These are phyloP conservation scores for Spodoptera picta DNA, from an alignment of 2,888 invertebrate genomes.

Conservation along the genomic window DNA sequence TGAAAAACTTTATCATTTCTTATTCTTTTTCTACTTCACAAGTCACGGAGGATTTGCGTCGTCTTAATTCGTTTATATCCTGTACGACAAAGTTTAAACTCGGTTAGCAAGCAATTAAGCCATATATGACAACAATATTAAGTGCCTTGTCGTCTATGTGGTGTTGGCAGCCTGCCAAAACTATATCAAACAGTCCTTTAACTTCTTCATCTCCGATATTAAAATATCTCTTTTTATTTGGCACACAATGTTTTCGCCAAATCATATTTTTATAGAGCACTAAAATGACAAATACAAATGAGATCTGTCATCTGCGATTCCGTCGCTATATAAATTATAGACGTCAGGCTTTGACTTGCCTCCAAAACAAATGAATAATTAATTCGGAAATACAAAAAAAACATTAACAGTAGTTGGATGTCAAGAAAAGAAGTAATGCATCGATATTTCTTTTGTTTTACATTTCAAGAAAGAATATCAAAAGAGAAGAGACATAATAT, in stretches of 20 bases:
- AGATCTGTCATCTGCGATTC: slow-evolving; percentile 37
- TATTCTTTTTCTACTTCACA: slow-evolving; percentile 40
- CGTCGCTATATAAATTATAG: slow-evolving; percentile 37
- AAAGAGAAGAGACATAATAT: slow-evolving; percentile 17
- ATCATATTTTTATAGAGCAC: slow-evolving; percentile 51
- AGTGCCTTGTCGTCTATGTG: slow-evolving; percentile 32
- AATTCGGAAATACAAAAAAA: slow-evolving; percentile 25
- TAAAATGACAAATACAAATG: slow-evolving; percentile 51
- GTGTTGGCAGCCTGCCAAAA: slow-evolving; percentile 42
- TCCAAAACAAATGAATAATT: slow-evolving; percentile 48
- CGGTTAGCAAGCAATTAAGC: slow-evolving; percentile 54
- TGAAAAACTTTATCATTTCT: slow-evolving; percentile 36
- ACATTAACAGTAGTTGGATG: slow-evolving; percentile 21
- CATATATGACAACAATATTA: slow-evolving; percentile 54
- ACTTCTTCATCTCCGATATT: slow-evolving; percentile 45
- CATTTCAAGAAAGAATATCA: slow-evolving; percentile 8
- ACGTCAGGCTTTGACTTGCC: slow-evolving; percentile 32
- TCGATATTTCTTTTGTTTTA: slow-evolving; percentile 9
- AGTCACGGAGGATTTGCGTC: slow-evolving; percentile 37
- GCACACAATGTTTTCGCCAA: slow-evolving; percentile 45
- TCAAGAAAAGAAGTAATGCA: slow-evolving; percentile 20
- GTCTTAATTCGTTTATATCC: slow-evolving; percentile 50
- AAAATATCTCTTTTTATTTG: slow-evolving; percentile 44
- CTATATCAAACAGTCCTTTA: slow-evolving; percentile 42
- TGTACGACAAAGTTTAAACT: slow-evolving; percentile 48